Evolutionary conservation across 37 sponge, comb jelly and placozoan genomes (phyloP).

Genomic region (Aplysina aerophoba): DNA sequence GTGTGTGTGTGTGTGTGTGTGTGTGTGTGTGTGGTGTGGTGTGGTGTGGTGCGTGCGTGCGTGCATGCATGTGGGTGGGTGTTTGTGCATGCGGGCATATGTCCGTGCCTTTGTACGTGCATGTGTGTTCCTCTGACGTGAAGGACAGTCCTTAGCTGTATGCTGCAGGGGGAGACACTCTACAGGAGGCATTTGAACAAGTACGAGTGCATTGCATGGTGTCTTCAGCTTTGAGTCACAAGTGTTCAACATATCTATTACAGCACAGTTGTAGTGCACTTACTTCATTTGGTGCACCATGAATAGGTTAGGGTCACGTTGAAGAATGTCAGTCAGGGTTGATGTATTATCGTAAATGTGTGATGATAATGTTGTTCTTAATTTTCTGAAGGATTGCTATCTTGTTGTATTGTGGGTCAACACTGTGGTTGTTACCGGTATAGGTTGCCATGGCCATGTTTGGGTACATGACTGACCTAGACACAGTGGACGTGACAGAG

Average conservation of each 20-base stretch:
- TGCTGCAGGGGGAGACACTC: conserved; percentile 74
- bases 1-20: conserved; percentile 19
- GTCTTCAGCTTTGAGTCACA: no score
- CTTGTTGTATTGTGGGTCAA: no score
- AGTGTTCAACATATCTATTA: background rate
- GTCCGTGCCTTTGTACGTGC: background rate
- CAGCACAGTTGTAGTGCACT: no score
- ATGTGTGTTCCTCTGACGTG: background rate
- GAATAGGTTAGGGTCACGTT: no score
- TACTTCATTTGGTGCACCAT: no score
- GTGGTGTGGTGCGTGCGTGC: background rate
- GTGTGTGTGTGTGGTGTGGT: conserved; percentile 1
- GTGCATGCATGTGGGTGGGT: background rate
- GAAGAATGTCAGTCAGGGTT: no score
- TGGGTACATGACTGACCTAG: conserved; percentile 94
- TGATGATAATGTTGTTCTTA: no score
- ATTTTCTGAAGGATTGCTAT: no score
- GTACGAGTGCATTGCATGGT: no score
- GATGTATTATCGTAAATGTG: no score
- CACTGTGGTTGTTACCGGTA: no score
- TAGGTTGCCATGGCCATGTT: conserved; percentile 89
- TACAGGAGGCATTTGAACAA: conserved; percentile 90
- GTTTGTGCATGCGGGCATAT: background rate
- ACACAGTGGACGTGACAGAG: conserved; percentile 55
- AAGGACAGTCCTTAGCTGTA: conserved; percentile 10